phyloP scores from a whole-genome alignment of 2,888 invertebrate species.

The Microdon myrmicae region DNA sequence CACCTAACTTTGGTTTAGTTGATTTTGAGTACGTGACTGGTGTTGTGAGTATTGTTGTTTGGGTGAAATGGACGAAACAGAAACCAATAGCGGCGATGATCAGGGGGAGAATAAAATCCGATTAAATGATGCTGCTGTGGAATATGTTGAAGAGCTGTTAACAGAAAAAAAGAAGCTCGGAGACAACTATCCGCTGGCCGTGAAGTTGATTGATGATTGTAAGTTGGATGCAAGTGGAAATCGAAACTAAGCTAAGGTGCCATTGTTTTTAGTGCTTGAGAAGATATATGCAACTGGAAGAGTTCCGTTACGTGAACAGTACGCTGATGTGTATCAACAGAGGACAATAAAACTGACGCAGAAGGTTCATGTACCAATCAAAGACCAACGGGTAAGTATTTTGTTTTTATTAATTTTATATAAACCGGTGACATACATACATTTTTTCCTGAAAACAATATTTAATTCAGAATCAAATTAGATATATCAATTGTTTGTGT shows the following conservation, averaged over 20 bases:
- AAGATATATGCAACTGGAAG: conserved; percentile 77
- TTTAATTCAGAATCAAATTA: neutral
- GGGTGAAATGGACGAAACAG: conserved; percentile 45
- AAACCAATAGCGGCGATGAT: conserved; percentile 61
- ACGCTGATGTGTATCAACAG: conserved; percentile 80
- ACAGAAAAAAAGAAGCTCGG: conserved; percentile 63
- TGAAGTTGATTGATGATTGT: conserved; percentile 65
- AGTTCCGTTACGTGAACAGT: conserved; percentile 74
- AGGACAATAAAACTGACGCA: conserved; percentile 64
- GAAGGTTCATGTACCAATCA: conserved; percentile 65
- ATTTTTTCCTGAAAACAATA: neutral
- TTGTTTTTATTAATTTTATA: no score
- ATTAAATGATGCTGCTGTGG: conserved; percentile 62
- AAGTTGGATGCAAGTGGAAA: conserved; percentile 13
- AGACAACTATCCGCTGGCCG: conserved; percentile 63
- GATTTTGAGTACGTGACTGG: no score
- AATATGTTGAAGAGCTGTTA: conserved; percentile 64
- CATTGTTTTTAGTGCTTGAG: conserved; percentile 74
- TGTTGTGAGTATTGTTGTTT: no score
- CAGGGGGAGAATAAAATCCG: conserved; percentile 61
- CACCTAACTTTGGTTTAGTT: no score
- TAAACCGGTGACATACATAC: no score
- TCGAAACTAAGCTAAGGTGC: no score
- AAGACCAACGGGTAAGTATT: conserved; percentile 66
- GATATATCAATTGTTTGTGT: no score